Evolutionary conservation across 1,140 invertebrate species (phyloP).

Genomic region (Aphis gossypii): DNA sequence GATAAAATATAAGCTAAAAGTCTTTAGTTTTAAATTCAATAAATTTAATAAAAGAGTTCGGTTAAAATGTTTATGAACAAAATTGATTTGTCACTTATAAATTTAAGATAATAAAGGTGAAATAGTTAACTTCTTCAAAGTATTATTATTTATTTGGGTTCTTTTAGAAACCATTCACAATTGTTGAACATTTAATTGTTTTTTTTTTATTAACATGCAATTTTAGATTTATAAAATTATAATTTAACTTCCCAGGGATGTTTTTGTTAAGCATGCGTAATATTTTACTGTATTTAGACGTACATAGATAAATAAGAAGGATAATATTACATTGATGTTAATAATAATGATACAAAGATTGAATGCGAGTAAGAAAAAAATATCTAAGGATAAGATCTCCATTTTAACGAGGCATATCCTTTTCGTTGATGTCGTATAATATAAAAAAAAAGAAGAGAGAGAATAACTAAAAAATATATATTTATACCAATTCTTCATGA

Average conservation of each 20-base stretch:
- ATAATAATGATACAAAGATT: slow-evolving; percentile 43
- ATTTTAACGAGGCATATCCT: slow-evolving; percentile 48
- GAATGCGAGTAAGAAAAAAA: background rate
- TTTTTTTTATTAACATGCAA: too few relatives aligned
- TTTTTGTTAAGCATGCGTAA: background rate
- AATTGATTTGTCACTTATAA: background rate
- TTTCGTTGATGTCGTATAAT: slow-evolving; percentile 27
- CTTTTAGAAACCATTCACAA: too few relatives aligned
- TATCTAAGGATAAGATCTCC: slow-evolving; percentile 11
- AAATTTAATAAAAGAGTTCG: background rate
- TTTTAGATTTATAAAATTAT: too few relatives aligned
- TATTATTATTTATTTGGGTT: too few relatives aligned
- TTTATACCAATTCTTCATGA: background rate
- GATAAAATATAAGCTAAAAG: background rate
- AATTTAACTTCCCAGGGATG: too few relatives aligned
- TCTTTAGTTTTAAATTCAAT: background rate
- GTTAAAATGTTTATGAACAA: background rate
- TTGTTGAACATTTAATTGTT: too few relatives aligned
- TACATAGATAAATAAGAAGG: background rate
- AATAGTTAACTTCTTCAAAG: background rate
- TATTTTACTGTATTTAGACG: background rate
- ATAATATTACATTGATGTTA: slow-evolving; percentile 11
- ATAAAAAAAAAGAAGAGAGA: background rate
- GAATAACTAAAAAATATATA: background rate
- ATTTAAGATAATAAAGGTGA: background rate